These are phyloP conservation scores for Diarsia mendica DNA, from an alignment of 2,888 invertebrate genomes.

Conservation along the genomic window DNA sequence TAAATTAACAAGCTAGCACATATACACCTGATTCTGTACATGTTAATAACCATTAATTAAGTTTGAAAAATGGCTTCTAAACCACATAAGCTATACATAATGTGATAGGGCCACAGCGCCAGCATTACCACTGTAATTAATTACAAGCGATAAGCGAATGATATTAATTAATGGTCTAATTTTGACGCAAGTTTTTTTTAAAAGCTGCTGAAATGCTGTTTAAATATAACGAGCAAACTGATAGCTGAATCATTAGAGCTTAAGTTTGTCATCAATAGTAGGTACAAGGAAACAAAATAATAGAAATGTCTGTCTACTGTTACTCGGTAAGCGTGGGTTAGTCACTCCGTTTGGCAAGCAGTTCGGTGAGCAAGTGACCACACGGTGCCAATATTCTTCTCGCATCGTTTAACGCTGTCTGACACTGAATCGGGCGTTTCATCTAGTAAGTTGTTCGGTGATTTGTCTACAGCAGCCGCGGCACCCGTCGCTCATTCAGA, in stretches of 20 bases:
- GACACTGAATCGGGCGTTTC: conserved; percentile 12
- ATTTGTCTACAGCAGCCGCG: conserved; percentile 16
- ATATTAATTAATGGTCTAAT: conserved; percentile 57
- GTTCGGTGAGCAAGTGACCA: not conserved
- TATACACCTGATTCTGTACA: conserved; percentile 35
- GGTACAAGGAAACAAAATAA: conserved; percentile 28
- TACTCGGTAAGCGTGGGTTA: conserved; percentile 25
- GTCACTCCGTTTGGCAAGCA: conserved; percentile 47
- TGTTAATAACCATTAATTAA: conserved; percentile 61
- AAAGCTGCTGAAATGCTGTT: not conserved
- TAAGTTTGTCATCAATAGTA: conserved; percentile 15
- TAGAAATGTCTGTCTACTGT: conserved; percentile 33
- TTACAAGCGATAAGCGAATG: conserved; percentile 55
- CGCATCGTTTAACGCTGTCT: conserved; percentile 27
- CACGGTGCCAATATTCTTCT: conserved; percentile 46
- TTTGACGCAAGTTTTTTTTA: conserved; percentile 31
- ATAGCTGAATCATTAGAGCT: conserved; percentile 32
- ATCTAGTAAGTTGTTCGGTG: conserved; percentile 14
- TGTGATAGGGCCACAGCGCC: conserved; percentile 44
- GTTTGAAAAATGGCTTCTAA: conserved; percentile 58
- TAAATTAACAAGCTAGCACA: conserved; percentile 42
- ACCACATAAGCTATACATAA: conserved; percentile 53
- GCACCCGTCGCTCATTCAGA: not conserved
- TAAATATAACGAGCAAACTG: conserved; percentile 10
- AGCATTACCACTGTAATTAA: conserved; percentile 50